Evolutionary conservation across 2,888 invertebrate species (phyloP).

Genomic region (Ectemnius continuus): DNA sequence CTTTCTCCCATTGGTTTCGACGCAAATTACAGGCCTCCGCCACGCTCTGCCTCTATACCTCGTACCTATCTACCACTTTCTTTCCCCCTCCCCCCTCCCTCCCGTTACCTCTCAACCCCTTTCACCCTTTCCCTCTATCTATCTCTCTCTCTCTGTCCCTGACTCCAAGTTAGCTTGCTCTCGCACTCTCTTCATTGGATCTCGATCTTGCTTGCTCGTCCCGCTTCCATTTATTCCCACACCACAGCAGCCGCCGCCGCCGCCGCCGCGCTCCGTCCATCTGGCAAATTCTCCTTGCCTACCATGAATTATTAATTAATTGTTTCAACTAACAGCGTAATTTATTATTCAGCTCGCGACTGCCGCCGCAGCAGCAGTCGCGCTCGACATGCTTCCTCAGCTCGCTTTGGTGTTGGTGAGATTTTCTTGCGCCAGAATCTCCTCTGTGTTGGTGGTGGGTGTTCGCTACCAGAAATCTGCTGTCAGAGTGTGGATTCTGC

Average conservation of each 20-base stretch:
- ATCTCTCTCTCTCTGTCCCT: constrained; percentile 35
- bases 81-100: constrained; percentile 7
- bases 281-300: constrained; percentile 73
- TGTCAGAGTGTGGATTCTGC: no score
- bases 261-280: constrained; percentile 58
- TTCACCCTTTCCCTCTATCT: constrained; percentile 38
- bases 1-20: constrained; percentile 70
- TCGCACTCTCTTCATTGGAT: constrained; percentile 32
- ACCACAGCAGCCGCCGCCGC: constrained; percentile 45
- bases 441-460: no score
- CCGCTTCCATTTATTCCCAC: constrained; percentile 34
- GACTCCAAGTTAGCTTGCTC: constrained; percentile 7
- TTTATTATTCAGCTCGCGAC: constrained; percentile 76
- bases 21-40: constrained; percentile 75
- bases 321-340: constrained; percentile 77
- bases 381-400: constrained; percentile 37
- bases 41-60: constrained; percentile 36
- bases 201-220: constrained; percentile 31
- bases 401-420: constrained; percentile 19
- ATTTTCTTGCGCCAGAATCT: no score
- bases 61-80: constrained; percentile 20
- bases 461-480: no score
- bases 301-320: constrained; percentile 79
- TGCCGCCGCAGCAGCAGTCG: constrained; percentile 60
- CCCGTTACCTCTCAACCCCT: constrained; percentile 20